Base-by-base conservation (phyloP, 2,113 vertebrate genomes). In the Rhodinocichla rosea region DNA sequence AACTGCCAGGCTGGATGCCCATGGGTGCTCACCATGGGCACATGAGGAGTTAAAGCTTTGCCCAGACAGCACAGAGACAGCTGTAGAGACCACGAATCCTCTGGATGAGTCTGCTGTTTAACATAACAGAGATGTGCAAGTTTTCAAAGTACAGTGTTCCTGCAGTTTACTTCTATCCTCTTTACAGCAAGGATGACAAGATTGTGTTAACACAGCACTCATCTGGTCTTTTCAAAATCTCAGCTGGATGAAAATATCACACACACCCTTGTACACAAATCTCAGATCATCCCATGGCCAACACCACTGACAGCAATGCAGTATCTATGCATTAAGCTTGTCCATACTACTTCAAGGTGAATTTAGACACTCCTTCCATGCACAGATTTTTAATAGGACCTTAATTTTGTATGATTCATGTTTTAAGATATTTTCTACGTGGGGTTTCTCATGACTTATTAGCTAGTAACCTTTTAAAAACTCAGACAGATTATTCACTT, bases 381-480 rank as follows among this genome's bases (percentile, higher is more conserved):
- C 44, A 35, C 37, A 52, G n/a, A 40, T 53, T 91, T 94, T 93
- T 57, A 92, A 89, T 1, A 74, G 11, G 39, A 26, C 3, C 55
- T 62, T 59, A 73, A 80, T 89, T 82, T 21, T 71, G 12, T 21
- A 35, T 88, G 64, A 95, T 57, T 92, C 70, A 50, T 73, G 39
- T 3, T 75, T 88, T 70, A 14, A 84, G 23, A 28, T 85, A 74
- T 81, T 94, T 82, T 71, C 69, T 91, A 30, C 33, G 63, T 2
- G 15, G 59, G 47, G 64, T 90, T 93, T 95, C 81, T 93, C 47
- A 50, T 83, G 64, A 73, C 40, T 87, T 39, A 73, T 69, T 86
- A 94, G 76, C 52, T 88, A 90, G 23, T 13, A 95, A 73, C 26
- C 90, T 96, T 77, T 92, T 62, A 96, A 96, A 95, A 90, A 53